phyloP scores from a whole-genome alignment of 2,113 vertebrate species.

The Nerophis ophidion region DNA sequence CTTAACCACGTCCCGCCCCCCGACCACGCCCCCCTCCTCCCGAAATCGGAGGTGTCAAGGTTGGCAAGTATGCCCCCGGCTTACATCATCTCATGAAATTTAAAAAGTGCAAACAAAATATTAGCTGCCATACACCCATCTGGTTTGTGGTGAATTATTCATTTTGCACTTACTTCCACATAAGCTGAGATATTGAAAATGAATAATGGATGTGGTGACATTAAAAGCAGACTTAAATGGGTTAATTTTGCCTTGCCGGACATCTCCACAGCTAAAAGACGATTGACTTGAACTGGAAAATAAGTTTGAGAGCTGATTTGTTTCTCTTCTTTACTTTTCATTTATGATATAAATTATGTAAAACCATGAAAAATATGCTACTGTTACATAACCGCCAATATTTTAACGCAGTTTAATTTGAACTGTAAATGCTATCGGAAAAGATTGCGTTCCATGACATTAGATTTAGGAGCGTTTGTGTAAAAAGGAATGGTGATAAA shows the following conservation, averaged over 20 bases:
- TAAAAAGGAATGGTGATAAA: neutral
- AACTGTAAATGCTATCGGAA: neutral
- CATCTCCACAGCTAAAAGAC: neutral
- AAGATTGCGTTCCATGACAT: neutral
- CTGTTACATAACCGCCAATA: too few species aligned
- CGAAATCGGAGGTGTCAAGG: too few species aligned
- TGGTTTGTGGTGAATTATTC: neutral
- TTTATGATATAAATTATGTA: too few species aligned
- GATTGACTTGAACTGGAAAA: neutral
- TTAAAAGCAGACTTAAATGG: neutral
- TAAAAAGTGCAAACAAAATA: slow-evolving; percentile 27
- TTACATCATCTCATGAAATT: slow-evolving; percentile 13
- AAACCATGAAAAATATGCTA: too few species aligned
- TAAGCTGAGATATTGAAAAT: neutral
- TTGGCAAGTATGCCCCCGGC: too few species aligned
- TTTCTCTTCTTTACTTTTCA: neutral
- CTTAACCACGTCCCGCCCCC: too few species aligned
- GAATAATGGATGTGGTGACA: neutral
- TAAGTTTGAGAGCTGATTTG: neutral
- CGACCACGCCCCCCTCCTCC: too few species aligned
- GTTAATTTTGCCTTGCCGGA: neutral
- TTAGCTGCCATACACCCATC: neutral
- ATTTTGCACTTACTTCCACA: neutral
- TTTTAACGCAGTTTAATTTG: too few species aligned
- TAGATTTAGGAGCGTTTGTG: neutral